Evolutionary conservation across 1,140 invertebrate genomes (phyloP), one percentile per base, ranked within the genome.

Genomic region (Eubasilissa regina): DNA sequence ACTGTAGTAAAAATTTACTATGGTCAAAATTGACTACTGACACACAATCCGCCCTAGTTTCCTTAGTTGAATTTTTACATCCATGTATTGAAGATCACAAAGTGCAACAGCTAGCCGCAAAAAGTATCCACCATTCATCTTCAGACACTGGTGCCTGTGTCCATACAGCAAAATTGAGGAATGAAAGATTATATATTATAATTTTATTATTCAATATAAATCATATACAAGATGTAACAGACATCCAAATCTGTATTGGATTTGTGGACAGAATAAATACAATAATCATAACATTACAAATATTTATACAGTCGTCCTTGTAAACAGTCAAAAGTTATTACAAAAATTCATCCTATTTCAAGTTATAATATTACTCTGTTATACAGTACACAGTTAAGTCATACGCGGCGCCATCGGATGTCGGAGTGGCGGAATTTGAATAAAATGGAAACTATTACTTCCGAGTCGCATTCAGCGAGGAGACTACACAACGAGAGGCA

Each of bases 241-340:
- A 66, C 35, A 66, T 66, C n/a, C 62, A 70, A 68, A 51, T 70
- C 44, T 47, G 66, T 15, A 12, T 62, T 21, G 44, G 62, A 19
- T 48, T 21, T 70, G 62, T 70, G 66, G 66, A 70, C 66, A 70
- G 66, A 70, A 51, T 66, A 70, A 68, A 70, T 70, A 70, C 44
- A 25, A 70, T 48, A 47, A 4, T 70, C 58, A 12, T 68, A 45
- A 68, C 64, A 19, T 68, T 68, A 68, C 64, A 68, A 47, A 68
- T 68, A 45, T 13, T 51, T 51, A 51, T 68, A 68, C 64, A 68
- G 64, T 68, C 64, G 64, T 68, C 64, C 43, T 11, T 68, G 64
- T 68, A 19, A 68, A 68, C 64, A 68, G 64, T 68, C 64, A 68
- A 68, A 68, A 47, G 25, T 19, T 68, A 45, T 19, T n/a, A 45